Evolutionary conservation across 2,797 vertebrate species (phyloP).

Genomic region (Morus bassanus): DNA sequence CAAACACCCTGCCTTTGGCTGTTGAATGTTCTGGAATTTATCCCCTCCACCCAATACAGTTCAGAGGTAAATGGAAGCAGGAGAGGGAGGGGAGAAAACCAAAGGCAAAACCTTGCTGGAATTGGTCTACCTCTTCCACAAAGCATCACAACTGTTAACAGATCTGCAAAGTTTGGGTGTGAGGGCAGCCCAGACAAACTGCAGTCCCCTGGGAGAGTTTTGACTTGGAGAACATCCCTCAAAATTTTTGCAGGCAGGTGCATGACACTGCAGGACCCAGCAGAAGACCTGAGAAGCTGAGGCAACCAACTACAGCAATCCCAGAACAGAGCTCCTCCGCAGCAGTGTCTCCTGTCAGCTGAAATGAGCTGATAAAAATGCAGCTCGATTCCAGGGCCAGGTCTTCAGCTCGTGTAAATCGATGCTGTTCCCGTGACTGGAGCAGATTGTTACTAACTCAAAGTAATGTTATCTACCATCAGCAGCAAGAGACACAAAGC

Average conservation of each 20-base stretch:
- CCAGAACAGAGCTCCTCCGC: not conserved
- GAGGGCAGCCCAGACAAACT: not conserved
- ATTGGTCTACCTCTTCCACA: not conserved
- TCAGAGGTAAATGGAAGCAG: not conserved
- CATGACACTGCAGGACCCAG: not conserved
- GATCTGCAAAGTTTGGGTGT: no score
- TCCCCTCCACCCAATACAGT: fast-evolving
- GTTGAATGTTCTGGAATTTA: not conserved
- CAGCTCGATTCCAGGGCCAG: constrained; percentile 25
- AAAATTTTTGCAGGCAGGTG: not conserved
- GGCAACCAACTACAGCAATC: not conserved
- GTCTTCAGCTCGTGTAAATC: not conserved
- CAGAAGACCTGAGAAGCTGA: not conserved
- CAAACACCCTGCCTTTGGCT: not conserved
- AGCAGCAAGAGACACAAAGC: not conserved
- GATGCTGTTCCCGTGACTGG: not conserved
- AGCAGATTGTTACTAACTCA: not conserved
- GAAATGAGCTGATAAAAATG: constrained; percentile 45
- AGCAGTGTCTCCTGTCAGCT: not conserved
- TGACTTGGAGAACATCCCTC: not conserved
- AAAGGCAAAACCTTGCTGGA: not conserved
- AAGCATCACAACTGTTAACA: not conserved
- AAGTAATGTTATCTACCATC: not conserved
- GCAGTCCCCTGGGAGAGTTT: not conserved
- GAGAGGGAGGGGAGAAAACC: not conserved